A percentile compares a stretch with the other conserved stretches of the same genome.
phyloP scores from a whole-genome alignment of 2,888 invertebrate genomes.

The Charanyca ferruginea region DNA sequence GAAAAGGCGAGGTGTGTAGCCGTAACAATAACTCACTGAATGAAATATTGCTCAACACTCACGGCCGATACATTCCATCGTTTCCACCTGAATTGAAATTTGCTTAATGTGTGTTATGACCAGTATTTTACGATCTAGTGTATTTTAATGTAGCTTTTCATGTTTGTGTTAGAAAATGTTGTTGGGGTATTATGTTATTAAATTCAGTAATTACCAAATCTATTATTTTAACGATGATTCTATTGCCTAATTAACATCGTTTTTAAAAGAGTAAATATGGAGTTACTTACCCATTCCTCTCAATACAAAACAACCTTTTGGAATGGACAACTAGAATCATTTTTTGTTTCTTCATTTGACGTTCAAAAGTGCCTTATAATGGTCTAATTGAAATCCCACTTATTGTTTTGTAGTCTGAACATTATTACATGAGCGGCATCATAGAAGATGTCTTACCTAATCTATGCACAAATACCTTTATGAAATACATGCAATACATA shows the following conservation, averaged over 20 bases:
- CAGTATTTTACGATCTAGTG: conserved; percentile 47
- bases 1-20: conserved; percentile 44
- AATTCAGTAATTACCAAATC: background rate
- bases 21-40: conserved; percentile 62
- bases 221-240: background rate
- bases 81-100: conserved; percentile 57
- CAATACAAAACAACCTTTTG: too few relatives aligned
- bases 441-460: background rate
- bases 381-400: background rate
- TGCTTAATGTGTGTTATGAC: conserved; percentile 49
- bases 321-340: too few relatives aligned
- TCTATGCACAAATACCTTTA: too few relatives aligned
- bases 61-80: conserved; percentile 25
- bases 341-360: too few relatives aligned
- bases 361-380: too few relatives aligned
- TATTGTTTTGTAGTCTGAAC: background rate
- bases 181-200: background rate
- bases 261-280: too few relatives aligned
- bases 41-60: conserved; percentile 59
- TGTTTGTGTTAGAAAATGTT: conserved; percentile 13
- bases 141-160: conserved; percentile 30
- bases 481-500: background rate
- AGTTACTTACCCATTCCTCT: too few relatives aligned
- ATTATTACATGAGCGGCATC: too few relatives aligned
- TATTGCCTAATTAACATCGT: background rate